Base-by-base conservation (phyloP, 2,888 invertebrate genomes). In the Herminia tarsipennalis region DNA sequence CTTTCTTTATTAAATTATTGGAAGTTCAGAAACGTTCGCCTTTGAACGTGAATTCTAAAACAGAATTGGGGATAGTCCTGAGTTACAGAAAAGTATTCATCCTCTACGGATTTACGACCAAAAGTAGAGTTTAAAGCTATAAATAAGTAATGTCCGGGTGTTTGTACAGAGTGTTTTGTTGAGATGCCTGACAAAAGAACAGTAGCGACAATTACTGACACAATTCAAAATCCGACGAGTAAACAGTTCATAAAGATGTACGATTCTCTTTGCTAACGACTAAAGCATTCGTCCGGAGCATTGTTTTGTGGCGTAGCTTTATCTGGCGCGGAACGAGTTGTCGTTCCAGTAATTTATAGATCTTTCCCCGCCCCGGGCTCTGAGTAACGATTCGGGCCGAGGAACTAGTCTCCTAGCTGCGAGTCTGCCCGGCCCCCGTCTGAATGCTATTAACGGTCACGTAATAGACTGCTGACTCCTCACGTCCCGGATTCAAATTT, bases 1-100 rank as follows among this genome's bases (percentile, higher is more conserved):
- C 84, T 90, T 91, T 89, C 87, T 86, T 89, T 91, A 91, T 91
- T 90, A 90, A 89, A 91, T 90, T 90, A 91, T 91, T 88, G 87
- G 86, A 82, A 87, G 88, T 88, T 88, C 81, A 83, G 88, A 86
- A 88, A 86, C 84, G 84, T 86, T 88, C 85, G 83, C 83, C 86
- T 90, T 90, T 88, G 88, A 87, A 84, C 82, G 80, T 73, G 83
- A 77, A 79, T 77, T 76, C 75, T 66, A 76, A 84, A 86, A 83
- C 79, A 83, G 81, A 79, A 84, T 86, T 84, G 78, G 71, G 75
- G 73, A 83, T 86, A 83, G 80, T 82, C 78, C 66, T 73, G 76
- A 81, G 78, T 83, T 78, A 74, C 72, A 74, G 72, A 76, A 73
- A 76, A 75, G 72, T 77, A 78, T 77, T 72, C 76, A 77, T 70